A percentile compares a stretch with the other conserved stretches of the same genome.
phyloP scores from a whole-genome alignment of 2,113 vertebrate genomes.

The Thunnus thynnus region DNA sequence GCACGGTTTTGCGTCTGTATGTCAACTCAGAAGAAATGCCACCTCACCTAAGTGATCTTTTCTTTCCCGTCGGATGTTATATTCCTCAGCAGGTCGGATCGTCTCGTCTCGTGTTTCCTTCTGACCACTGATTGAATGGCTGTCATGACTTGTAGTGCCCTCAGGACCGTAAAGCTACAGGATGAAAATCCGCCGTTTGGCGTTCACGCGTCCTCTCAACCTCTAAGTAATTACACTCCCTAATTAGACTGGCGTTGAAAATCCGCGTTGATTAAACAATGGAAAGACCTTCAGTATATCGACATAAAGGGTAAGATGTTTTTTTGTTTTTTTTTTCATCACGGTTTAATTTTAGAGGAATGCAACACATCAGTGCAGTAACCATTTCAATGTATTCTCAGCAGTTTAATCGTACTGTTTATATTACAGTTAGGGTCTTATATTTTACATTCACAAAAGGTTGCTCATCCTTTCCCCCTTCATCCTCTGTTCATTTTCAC shows the following conservation, averaged over 20 bases:
- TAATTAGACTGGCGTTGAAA: constrained; percentile 37
- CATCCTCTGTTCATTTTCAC: background rate
- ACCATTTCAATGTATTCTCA: background rate
- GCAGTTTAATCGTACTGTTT: background rate
- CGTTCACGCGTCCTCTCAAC: constrained; percentile 25
- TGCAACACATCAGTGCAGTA: constrained; percentile 15
- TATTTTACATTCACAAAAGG: background rate
- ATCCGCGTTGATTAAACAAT: constrained; percentile 51
- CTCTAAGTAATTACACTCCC: constrained; percentile 15
- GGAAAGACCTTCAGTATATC: constrained; percentile 32
- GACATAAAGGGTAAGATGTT: constrained; percentile 68
- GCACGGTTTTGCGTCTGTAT: constrained; percentile 29
- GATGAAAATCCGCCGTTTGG: constrained; percentile 36
- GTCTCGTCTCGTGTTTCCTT: background rate
- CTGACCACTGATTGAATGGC: constrained; percentile 46
- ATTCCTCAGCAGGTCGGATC: constrained; percentile 11
- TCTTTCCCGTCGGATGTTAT: constrained; percentile 11
- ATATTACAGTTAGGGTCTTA: background rate
- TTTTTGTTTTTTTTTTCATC: background rate
- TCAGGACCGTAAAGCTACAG: constrained; percentile 28
- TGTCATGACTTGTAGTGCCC: constrained; percentile 68
- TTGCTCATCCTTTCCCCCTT: background rate
- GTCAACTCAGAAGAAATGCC: constrained; percentile 44
- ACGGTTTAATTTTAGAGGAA: constrained; percentile 8
- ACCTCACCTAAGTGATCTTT: constrained; percentile 48